Evolutionary conservation across 1,140 invertebrate species (phyloP).

Genomic region (Eulimnadia texana): DNA sequence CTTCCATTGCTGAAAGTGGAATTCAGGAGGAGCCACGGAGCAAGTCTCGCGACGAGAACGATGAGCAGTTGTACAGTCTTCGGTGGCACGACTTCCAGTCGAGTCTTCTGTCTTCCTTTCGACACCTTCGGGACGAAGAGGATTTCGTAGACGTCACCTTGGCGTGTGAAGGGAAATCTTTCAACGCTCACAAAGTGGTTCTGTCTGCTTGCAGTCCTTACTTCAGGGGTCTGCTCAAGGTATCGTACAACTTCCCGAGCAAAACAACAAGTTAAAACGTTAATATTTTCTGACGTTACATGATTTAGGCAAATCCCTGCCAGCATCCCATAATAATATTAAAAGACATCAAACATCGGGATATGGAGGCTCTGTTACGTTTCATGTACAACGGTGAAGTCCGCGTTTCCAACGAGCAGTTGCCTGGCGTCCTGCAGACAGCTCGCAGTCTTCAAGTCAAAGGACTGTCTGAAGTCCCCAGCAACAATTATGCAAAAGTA

Average conservation of each 20-base stretch:
- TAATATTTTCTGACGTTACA: not conserved
- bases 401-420: slow-evolving; percentile 74
- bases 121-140: slow-evolving; percentile 46
- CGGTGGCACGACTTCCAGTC: slow-evolving; percentile 87
- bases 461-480: slow-evolving; percentile 69
- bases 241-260: no score
- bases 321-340: slow-evolving; percentile 86
- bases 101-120: slow-evolving; percentile 72
- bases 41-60: not conserved
- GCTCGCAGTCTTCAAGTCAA: slow-evolving; percentile 79
- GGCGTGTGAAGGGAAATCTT: slow-evolving; percentile 72
- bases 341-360: slow-evolving; percentile 68
- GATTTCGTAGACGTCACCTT: slow-evolving; percentile 73
- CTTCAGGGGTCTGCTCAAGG: slow-evolving; percentile 71
- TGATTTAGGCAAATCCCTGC: slow-evolving; percentile 62
- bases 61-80: slow-evolving; percentile 75
- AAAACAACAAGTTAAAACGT: not conserved
- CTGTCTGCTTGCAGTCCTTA: slow-evolving; percentile 83
- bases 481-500: slow-evolving; percentile 22
- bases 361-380: slow-evolving; percentile 76
- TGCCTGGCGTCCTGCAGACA: slow-evolving; percentile 73
- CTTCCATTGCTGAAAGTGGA: not conserved
- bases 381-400: slow-evolving; percentile 95
- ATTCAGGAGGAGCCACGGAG: not conserved
- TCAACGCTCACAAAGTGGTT: slow-evolving; percentile 79